phyloP scores from a whole-genome alignment of 2,888 invertebrate genomes.

The Diplazon laetatorius region DNA sequence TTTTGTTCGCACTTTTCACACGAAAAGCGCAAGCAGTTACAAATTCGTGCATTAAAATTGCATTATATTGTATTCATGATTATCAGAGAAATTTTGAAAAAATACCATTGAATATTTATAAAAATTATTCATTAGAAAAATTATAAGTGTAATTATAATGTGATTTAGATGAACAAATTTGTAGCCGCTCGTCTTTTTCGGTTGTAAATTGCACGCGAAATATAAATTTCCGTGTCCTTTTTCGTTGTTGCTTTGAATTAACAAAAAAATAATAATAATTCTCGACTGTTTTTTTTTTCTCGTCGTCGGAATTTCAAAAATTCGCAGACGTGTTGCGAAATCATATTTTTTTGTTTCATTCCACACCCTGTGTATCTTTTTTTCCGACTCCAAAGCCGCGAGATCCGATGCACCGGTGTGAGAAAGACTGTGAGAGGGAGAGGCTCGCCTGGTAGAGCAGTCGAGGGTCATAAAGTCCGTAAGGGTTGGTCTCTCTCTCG shows the following conservation, averaged over 20 bases:
- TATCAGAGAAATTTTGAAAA: no score
- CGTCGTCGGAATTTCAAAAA: neutral
- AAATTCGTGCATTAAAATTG: no score
- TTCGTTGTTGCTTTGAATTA: neutral
- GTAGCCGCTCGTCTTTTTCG: no score
- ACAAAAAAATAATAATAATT: slow-evolving; percentile 3
- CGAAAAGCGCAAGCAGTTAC: no score
- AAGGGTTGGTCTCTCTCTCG: neutral
- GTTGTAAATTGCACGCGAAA: no score
- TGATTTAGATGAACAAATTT: no score
- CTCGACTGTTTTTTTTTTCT: neutral
- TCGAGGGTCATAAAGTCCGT: slow-evolving; percentile 45
- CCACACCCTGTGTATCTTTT: neutral
- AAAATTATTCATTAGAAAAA: no score
- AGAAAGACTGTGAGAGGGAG: neutral
- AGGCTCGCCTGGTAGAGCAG: slow-evolving; percentile 35
- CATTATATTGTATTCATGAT: no score
- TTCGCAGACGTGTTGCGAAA: neutral
- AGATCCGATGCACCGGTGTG: neutral
- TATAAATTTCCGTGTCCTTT: neutral
- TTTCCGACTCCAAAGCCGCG: slow-evolving; percentile 17
- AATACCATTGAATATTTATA: no score
- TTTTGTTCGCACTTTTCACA: neutral
- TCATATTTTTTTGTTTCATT: neutral
- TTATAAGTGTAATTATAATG: no score